Conservation (phyloP, 2,797 vertebrate genomes). For the Urophycis tenuis region DNA sequence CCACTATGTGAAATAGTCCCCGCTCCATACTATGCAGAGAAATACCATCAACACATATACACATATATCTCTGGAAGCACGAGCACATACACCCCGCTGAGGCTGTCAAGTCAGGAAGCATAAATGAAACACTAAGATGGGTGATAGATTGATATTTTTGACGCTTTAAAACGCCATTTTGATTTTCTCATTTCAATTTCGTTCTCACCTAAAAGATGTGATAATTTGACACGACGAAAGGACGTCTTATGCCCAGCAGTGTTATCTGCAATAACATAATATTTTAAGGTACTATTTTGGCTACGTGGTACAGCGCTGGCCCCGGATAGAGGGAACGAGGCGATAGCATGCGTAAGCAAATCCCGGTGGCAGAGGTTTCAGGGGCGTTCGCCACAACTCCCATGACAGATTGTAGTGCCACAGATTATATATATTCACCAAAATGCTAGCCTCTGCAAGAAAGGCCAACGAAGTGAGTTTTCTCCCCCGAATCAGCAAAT, state of each 20-base stretch:
- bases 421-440: background rate
- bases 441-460: background rate
- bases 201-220: background rate
- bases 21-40: no score
- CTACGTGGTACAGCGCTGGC: background rate
- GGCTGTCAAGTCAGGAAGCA: background rate
- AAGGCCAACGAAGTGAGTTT: background rate
- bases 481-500: background rate
- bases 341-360: background rate
- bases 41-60: background rate
- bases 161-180: background rate
- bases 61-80: background rate
- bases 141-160: background rate
- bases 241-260: background rate
- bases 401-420: background rate
- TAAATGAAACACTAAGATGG: background rate
- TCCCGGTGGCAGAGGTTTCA: background rate
- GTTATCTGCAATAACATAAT: background rate
- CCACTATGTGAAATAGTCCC: no score
- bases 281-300: background rate
- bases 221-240: background rate
- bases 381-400: background rate
- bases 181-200: background rate
- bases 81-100: background rate
- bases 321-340: background rate